phyloP scores from a whole-genome alignment of 1,140 invertebrate genomes.

The Drosophila kanapiae region DNA sequence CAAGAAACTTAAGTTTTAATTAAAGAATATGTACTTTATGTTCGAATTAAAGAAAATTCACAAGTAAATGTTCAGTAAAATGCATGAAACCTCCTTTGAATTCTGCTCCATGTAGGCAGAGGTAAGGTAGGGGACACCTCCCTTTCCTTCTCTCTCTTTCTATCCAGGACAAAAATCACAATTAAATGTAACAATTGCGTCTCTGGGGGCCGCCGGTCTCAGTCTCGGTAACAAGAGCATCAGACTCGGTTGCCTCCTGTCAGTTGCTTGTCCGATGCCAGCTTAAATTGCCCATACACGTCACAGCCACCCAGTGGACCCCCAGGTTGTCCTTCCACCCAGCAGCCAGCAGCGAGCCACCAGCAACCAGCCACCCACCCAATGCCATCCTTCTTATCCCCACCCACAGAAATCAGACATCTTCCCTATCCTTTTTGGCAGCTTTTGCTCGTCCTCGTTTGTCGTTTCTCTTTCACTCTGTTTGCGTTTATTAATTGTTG shows the following conservation, averaged over 20 bases:
- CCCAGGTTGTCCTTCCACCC: constrained; percentile 21
- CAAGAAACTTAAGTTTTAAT: no score
- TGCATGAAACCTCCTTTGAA: not conserved
- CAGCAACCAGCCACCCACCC: not conserved
- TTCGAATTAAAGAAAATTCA: not conserved
- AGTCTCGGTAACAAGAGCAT: constrained; percentile 45
- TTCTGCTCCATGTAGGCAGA: constrained; percentile 12
- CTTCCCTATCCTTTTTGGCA: constrained; percentile 46
- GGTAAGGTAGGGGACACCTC: not conserved
- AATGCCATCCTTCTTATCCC: constrained; percentile 13
- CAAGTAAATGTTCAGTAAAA: not conserved
- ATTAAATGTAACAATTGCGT: constrained; percentile 84
- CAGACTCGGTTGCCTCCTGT: constrained; percentile 50
- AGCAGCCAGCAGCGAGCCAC: not conserved
- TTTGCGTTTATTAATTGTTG: constrained; percentile 83
- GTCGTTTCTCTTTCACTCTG: constrained; percentile 57
- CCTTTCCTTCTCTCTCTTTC: not conserved
- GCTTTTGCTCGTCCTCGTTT: constrained; percentile 58
- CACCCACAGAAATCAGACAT: constrained; percentile 16
- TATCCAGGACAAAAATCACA: constrained; percentile 75
- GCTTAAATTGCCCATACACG: constrained; percentile 83
- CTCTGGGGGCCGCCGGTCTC: constrained; percentile 70
- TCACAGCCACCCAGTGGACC: constrained; percentile 49
- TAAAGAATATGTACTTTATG: no score
- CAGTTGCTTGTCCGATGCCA: constrained; percentile 81